Evolutionary conservation across 2,113 vertebrate genomes (phyloP), one percentile per base, ranked within the genome.

Genomic region (Myiagra hebetior): DNA sequence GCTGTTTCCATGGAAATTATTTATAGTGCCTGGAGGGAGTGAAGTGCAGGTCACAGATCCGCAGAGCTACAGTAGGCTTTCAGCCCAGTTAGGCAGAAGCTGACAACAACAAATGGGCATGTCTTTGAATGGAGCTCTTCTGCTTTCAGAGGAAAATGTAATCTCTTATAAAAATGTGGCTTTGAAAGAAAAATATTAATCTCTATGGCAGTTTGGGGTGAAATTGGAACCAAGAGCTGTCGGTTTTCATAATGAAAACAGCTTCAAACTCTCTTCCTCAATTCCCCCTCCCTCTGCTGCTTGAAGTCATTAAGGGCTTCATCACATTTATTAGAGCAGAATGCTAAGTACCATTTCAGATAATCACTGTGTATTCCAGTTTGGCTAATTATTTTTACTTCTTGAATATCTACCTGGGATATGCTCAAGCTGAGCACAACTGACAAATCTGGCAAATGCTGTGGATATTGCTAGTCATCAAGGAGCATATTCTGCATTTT

Each of bases 1-100:
- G 42, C 94, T 93, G 98, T 98, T 98, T 97, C 98, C 98, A 98
- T 98, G 98, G 98, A 97, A 98, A 98, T 98, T 96, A 97, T 98
- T 97, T 97, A 97, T 95, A 94, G 92, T 90, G 95, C 97, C 88
- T 96, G 85, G 79, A 94, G 95, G 94, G 93, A 95, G 82, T 92
- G 93, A 91, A 94, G 85, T 91, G 92, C 89, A 84, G 83, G 96
- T 93, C 96, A 96, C 96, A 89, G 94, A 95, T 96, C 91, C 0
- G 9, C 81, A 93, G 74, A 95, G 93, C 89, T 95, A 83, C 91
- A 87, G 88, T 77, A 96, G 85, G 75, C 87, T 96, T 41, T 92
- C 86, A 96, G 94, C 93, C 91, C 76, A 67, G 82, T 84, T 94
- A 89, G 91, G 89, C 85, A 79, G 86, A 87, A 94, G 75, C 95